Percentiles rank a stretch among this genome's conserved stretches.
Conservation (phyloP, 2,113 vertebrate genomes). For the Psephotus haematonotus region DNA sequence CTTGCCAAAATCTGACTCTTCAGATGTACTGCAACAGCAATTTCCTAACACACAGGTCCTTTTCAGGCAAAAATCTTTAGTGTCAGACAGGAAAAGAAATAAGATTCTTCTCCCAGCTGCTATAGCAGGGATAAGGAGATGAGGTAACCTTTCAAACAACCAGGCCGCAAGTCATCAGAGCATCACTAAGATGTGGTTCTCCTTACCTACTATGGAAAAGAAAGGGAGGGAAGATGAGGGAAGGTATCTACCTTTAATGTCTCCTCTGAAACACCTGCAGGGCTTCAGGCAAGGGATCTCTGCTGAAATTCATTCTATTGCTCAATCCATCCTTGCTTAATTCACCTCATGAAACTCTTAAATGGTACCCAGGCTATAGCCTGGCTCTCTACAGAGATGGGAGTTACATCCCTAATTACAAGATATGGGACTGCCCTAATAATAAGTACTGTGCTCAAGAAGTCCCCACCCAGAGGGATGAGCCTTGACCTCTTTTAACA, state of each 20-base stretch:
- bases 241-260: conserved; percentile 8
- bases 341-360: conserved; percentile 44
- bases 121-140: background rate
- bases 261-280: background rate
- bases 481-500: conserved; percentile 52
- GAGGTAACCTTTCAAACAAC: background rate
- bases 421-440: conserved; percentile 38
- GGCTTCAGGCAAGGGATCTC: conserved; percentile 1
- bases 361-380: conserved; percentile 9
- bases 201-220: background rate
- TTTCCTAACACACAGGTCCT: conserved; percentile 5
- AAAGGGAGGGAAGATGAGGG: background rate
- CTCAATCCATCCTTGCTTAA: conserved; percentile 27
- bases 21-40: background rate
- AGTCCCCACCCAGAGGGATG: conserved; percentile 33
- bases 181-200: background rate
- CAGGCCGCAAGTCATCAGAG: background rate
- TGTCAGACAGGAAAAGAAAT: background rate
- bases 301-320: conserved; percentile 5
- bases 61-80: background rate
- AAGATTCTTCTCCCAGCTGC: background rate
- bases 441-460: conserved; percentile 31
- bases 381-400: conserved; percentile 35
- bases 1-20: conserved; percentile 51
- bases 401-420: conserved; percentile 61